Evolutionary conservation across 2,888 invertebrate species (phyloP), one percentile per base, ranked within the genome.

Genomic region (Megalurothrips usitatus): DNA sequence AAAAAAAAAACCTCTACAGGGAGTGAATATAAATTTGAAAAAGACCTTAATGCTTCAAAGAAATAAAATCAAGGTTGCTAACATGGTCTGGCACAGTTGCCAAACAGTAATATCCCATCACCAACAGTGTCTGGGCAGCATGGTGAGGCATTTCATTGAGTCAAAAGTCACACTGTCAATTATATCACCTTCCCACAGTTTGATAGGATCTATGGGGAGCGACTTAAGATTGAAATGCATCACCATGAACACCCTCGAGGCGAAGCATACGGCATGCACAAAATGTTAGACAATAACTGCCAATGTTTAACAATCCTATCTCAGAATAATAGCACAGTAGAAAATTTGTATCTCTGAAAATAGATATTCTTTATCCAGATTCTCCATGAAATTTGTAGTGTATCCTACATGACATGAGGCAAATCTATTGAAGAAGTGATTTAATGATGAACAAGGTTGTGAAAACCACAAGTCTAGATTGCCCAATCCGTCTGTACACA

Each of bases 41-140:
- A 58, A n/a, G 6, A 8, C 58, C 17, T 58, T 58, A 14, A 43
- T 43, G 34, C 6, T 2, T 43, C 3, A 43, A 43, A 6, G 17
- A 58, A 58, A 58, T 17, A 58, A 58, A 14, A 52, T 52, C 17
- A 2, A 52, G 11, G n/a, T 58, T 43, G 34, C 34, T 43, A 4
- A 43, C 34, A 43, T 43, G 6, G 34, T 43, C 3, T 43, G 34
- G 34, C 2, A 43, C 2, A 43, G 34, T 43, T 43, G 34, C 2
- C n/a, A 14, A 58, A n/a, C 14, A 75, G 26, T 26, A 12, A 26
- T 9, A 75, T 23, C 23, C 68, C 68, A 26, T 9, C 68, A 75
- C 68, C 68, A 75, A 75, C 12, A 26, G 68, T 26, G 68, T 75
- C 68, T 75, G 68, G 68, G 68, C 68, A 11, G 26, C 68, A 75